Evolutionary conservation across 2,888 invertebrate genomes (phyloP).

Genomic region (Apamea anceps): DNA sequence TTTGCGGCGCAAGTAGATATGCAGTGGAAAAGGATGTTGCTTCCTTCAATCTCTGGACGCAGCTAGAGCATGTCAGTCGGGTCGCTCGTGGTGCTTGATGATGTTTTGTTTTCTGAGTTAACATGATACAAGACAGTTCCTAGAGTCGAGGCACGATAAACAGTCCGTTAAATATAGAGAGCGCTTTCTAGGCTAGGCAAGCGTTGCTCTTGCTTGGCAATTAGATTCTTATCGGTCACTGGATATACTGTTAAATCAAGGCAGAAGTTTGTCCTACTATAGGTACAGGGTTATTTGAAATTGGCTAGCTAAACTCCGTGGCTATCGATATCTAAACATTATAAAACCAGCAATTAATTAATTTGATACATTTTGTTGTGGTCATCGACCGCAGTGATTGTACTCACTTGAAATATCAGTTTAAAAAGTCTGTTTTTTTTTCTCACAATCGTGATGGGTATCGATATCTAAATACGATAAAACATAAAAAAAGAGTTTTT

Average conservation of each 20-base stretch:
- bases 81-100: neutral
- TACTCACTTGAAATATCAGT: too few relatives aligned
- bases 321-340: too few relatives aligned
- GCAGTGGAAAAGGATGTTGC: neutral
- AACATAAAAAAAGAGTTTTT: too few relatives aligned
- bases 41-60: slow-evolving; percentile 6
- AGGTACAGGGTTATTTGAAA: neutral
- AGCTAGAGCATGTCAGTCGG: neutral
- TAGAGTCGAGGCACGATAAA: neutral
- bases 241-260: slow-evolving; percentile 14
- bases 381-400: too few relatives aligned
- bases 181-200: neutral
- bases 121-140: neutral
- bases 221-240: slow-evolving; percentile 32
- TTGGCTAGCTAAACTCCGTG: neutral
- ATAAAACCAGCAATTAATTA: too few relatives aligned
- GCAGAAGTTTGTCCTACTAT: neutral
- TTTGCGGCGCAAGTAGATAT: slow-evolving; percentile 15
- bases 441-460: too few relatives aligned
- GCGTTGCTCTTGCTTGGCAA: slow-evolving; percentile 5
- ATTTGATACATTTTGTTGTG: too few relatives aligned
- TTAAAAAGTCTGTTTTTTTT: too few relatives aligned
- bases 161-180: slow-evolving; percentile 1
- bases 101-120: slow-evolving; percentile 3
- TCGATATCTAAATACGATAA: too few relatives aligned